Evolutionary conservation across 2,113 vertebrate species (phyloP), one percentile per base, ranked within the genome.

Genomic region (Microtus pennsylvanicus): DNA sequence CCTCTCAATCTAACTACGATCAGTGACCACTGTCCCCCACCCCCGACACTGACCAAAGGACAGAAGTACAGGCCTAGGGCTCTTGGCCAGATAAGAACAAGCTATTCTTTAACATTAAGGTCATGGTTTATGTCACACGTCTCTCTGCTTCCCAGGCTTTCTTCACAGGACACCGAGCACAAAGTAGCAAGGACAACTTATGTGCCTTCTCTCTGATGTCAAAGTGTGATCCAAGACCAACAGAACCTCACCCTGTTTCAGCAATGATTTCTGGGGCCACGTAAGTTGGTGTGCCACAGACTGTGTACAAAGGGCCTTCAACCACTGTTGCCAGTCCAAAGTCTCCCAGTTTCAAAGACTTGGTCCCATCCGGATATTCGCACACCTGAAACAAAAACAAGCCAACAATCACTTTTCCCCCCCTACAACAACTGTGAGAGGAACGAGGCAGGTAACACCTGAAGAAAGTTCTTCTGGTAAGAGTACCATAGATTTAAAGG

Each of bases 251-350:
- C 99, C 99, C 99, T 5, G 99, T 99, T 97, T 99, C 99, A 13
- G 99, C 98, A 89, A 99, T 99, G 98, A 99, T 99, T 98, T 99
- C 99, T 42, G 99, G 99, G 96, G 99, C 99, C 94, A 99, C 99
- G 0, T 99, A 99, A 0, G 99, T 99, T 1, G 99, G 99, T 0
- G 99, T 99, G 61, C 99, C 99, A 89, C 99, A 99, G 52, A 99
- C 99, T 0, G 99, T 99, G 88, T 99, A 99, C 17, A 99, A 87
- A 3, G 99, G 99, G 2, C 99, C 99, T 96, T 99, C 99, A n/a
- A 99, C 99, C 97, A 99, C 99, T 0, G 99, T 99, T 0, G 99
- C 99, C 97, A 99, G 97, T 7, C 99, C 99, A 63, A 99, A 99
- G 98, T 99, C 99, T 90, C 99, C 99, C 21, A 99, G 98, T 87